These are phyloP conservation scores for Phortica magna DNA, from an alignment of 2,888 invertebrate genomes.

Conservation along the genomic window DNA sequence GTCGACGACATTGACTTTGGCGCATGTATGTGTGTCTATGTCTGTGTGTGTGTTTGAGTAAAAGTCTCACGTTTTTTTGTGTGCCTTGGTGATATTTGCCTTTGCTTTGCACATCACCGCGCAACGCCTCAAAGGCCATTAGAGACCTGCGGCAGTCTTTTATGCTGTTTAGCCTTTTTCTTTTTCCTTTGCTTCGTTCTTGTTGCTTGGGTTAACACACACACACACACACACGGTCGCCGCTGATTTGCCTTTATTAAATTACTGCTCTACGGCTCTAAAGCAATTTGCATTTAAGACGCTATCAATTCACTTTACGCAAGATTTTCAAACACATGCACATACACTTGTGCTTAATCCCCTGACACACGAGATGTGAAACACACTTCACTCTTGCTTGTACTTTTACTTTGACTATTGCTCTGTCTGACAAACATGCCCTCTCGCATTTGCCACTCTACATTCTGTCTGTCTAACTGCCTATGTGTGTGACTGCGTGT, in stretches of 20 bases:
- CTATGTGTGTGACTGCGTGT: neutral
- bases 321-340: slow-evolving; percentile 8
- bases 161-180: neutral
- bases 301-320: slow-evolving; percentile 35
- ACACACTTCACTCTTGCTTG: too few relatives aligned
- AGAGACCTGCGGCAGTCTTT: neutral
- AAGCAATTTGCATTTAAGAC: slow-evolving; percentile 43
- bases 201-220: neutral
- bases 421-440: neutral
- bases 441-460: neutral
- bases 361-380: slow-evolving; percentile 12
- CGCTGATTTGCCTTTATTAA: slow-evolving; percentile 32
- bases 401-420: neutral
- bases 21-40: neutral
- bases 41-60: slow-evolving; percentile 2
- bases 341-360: neutral
- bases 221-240: neutral
- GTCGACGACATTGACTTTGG: slow-evolving; percentile 16
- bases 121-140: neutral
- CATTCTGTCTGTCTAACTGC: neutral
- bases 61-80: neutral
- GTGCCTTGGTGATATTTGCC: neutral
- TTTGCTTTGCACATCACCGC: too few relatives aligned
- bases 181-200: neutral
- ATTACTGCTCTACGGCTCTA: slow-evolving; percentile 40